Conservation (phyloP, 2,888 invertebrate genomes). For the Cheilosia impressa region DNA sequence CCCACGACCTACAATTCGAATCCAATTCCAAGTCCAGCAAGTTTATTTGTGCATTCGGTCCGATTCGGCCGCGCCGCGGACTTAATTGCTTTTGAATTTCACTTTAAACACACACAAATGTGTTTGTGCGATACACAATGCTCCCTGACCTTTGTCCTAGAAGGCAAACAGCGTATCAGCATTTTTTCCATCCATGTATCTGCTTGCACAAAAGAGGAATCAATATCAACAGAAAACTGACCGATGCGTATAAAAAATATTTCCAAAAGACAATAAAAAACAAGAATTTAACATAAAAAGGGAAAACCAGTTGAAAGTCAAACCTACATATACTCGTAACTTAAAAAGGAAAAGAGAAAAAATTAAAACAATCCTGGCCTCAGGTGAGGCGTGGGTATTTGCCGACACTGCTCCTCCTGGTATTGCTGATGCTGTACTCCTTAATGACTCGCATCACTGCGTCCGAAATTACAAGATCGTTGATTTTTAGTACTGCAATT, state of each 20-base stretch:
- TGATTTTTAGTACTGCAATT: conserved; percentile 63
- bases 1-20: too few species aligned
- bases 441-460: conserved; percentile 73
- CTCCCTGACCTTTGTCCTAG: conserved; percentile 26
- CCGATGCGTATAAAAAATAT: conserved; percentile 45
- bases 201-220: conserved; percentile 45
- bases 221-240: conserved; percentile 61
- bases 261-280: conserved; percentile 29
- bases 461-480: conserved; percentile 73
- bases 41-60: too few species aligned
- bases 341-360: conserved; percentile 25
- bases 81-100: too few species aligned
- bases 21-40: too few species aligned
- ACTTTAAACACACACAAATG: too few species aligned
- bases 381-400: conserved; percentile 69
- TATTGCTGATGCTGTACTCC: conserved; percentile 46
- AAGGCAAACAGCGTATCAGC: conserved; percentile 37
- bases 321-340: conserved; percentile 14
- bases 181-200: conserved; percentile 2
- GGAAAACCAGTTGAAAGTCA: conserved; percentile 58
- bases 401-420: conserved; percentile 41
- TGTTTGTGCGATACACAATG: background rate
- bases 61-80: too few species aligned
- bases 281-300: conserved; percentile 48
- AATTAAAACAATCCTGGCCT: conserved; percentile 32